Conservation (phyloP, 2,888 invertebrate species). For the Pollenia angustigena region DNA sequence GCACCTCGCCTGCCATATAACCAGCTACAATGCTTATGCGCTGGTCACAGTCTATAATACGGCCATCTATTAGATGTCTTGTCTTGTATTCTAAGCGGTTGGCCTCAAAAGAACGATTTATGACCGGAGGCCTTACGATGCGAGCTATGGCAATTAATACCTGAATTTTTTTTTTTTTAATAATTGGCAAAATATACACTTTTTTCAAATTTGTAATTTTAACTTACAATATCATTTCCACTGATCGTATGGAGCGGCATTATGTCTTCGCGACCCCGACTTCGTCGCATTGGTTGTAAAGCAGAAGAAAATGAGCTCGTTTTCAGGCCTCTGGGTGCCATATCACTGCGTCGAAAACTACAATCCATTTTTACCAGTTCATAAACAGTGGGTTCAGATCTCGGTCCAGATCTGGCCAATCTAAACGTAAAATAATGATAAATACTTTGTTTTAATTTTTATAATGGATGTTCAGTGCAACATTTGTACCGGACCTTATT, state of each 20-base stretch:
- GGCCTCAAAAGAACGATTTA: conserved; percentile 87
- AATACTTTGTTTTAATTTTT: background rate
- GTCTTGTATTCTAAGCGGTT: conserved; percentile 94
- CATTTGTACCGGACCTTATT: conserved; percentile 82
- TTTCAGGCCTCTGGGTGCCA: conserved; percentile 85
- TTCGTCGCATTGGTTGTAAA: conserved; percentile 84
- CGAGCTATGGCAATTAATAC: conserved; percentile 89
- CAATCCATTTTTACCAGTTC: conserved; percentile 90
- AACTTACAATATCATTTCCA: conserved; percentile 87
- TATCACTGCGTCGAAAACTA: conserved; percentile 86
- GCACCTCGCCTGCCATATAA: conserved; percentile 94
- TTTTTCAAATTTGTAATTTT: background rate
- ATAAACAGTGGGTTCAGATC: conserved; percentile 89
- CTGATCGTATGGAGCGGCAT: conserved; percentile 85
- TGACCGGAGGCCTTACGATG: conserved; percentile 89
- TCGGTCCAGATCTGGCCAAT: conserved; percentile 88
- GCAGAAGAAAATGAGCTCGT: conserved; percentile 84
- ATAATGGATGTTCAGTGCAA: background rate
- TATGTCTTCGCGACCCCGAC: conserved; percentile 85
- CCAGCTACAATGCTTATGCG: conserved; percentile 95
- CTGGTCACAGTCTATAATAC: conserved; percentile 95
- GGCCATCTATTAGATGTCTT: conserved; percentile 94
- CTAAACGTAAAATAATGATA: conserved; percentile 74
- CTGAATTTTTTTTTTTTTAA: conserved; percentile 37
- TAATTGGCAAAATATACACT: no score